Evolutionary conservation across 2,888 invertebrate genomes (phyloP).

Genomic region (Platerodrilus igneus): DNA sequence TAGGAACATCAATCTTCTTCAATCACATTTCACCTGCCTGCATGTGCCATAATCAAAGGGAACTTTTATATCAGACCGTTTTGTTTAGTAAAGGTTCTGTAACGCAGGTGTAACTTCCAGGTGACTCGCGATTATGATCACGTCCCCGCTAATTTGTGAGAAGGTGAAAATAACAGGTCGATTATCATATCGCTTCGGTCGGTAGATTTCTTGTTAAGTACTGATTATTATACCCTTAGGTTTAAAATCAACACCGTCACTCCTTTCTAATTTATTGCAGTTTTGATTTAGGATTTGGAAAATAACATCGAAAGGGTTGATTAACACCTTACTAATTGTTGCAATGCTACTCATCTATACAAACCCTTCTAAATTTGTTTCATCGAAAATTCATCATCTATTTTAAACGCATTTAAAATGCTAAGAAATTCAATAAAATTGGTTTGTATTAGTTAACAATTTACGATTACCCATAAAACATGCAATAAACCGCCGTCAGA

Average conservation of each 20-base stretch:
- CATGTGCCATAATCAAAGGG: constrained; percentile 32
- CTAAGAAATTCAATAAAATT: too few relatives aligned
- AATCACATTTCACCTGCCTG: constrained; percentile 29
- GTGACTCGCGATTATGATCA: constrained; percentile 36
- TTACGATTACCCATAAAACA: too few relatives aligned
- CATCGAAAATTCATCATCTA: too few relatives aligned
- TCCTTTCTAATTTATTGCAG: constrained; percentile 37
- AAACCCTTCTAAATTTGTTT: too few relatives aligned
- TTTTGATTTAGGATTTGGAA: too few relatives aligned
- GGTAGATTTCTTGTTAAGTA: constrained; percentile 25
- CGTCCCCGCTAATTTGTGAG: constrained; percentile 46
- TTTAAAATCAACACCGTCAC: constrained; percentile 42
- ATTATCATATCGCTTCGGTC: constrained; percentile 41
- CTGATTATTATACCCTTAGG: constrained; percentile 39
- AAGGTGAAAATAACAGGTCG: constrained; percentile 48
- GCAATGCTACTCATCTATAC: too few relatives aligned
- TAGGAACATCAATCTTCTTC: constrained; percentile 31
- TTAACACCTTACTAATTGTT: too few relatives aligned
- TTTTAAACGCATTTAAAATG: too few relatives aligned
- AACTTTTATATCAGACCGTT: constrained; percentile 25
- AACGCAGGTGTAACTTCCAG: constrained; percentile 40
- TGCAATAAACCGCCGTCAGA: too few relatives aligned
- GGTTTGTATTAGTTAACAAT: too few relatives aligned
- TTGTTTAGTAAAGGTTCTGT: constrained; percentile 15
- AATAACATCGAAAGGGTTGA: too few relatives aligned